Conservation (phyloP, 2,113 vertebrate species). For the Xenopus tropicalis region DNA sequence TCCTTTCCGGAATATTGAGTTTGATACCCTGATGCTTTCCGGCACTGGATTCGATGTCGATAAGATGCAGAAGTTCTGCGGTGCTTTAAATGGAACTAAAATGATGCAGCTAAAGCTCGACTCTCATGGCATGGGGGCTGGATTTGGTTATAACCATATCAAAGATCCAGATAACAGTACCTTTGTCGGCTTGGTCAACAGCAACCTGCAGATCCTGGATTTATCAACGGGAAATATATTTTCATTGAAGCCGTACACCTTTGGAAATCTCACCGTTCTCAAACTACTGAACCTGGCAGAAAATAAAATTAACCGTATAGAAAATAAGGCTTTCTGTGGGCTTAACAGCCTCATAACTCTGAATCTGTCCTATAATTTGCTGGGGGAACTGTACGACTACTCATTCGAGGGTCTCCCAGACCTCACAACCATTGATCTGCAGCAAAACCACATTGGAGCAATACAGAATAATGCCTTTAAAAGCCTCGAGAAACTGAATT, state of each 20-base stretch:
- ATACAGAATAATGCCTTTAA: slow-evolving; percentile 63
- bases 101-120: slow-evolving; percentile 57
- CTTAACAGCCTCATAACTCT: slow-evolving; percentile 64
- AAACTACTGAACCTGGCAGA: slow-evolving; percentile 62
- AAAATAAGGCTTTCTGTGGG: slow-evolving; percentile 67
- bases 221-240: slow-evolving; percentile 68
- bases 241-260: slow-evolving; percentile 62
- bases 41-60: slow-evolving; percentile 49
- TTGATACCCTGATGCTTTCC: slow-evolving; percentile 67
- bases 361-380: slow-evolving; percentile 76
- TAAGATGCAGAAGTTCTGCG: slow-evolving; percentile 53
- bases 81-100: slow-evolving; percentile 66
- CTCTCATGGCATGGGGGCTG: slow-evolving; percentile 58
- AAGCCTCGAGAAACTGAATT: slow-evolving; percentile 56
- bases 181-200: slow-evolving; percentile 69
- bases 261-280: slow-evolving; percentile 58
- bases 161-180: slow-evolving; percentile 73
- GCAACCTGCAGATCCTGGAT: slow-evolving; percentile 59
- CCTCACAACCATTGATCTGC: slow-evolving; percentile 68
- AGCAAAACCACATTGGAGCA: slow-evolving; percentile 77
- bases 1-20: slow-evolving; percentile 70
- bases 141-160: slow-evolving; percentile 67
- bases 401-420: slow-evolving; percentile 65
- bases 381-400: slow-evolving; percentile 68
- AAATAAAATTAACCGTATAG: slow-evolving; percentile 79